These are phyloP conservation scores for Cettia cetti DNA, from an alignment of 2,113 vertebrate species.

Conservation along the genomic window DNA sequence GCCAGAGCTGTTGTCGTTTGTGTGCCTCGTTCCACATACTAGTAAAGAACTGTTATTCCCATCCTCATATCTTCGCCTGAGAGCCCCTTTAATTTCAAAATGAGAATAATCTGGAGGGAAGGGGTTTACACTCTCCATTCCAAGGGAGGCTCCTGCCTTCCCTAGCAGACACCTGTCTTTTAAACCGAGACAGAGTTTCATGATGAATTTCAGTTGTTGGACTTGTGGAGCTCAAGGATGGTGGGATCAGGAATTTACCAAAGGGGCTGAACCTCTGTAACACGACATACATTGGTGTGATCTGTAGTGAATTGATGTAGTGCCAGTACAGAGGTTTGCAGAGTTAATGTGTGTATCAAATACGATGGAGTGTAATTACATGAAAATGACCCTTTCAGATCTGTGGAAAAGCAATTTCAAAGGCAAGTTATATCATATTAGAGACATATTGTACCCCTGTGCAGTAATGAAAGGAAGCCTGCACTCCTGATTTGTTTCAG, in stretches of 20 bases:
- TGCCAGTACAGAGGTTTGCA: background rate
- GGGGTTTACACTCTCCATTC: background rate
- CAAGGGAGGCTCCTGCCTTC: background rate
- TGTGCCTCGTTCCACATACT: background rate
- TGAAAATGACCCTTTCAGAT: background rate
- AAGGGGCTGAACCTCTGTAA: background rate
- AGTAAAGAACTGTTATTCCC: background rate
- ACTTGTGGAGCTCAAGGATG: background rate
- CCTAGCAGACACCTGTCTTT: background rate
- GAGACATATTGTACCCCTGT: background rate
- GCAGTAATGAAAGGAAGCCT: background rate
- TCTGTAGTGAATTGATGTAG: background rate
- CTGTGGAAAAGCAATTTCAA: background rate
- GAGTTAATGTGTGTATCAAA: background rate
- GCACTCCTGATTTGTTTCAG: background rate
- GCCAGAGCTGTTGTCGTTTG: background rate
- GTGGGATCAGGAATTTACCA: fast-evolving
- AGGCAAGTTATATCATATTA: background rate
- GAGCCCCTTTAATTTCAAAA: background rate
- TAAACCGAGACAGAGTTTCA: background rate
- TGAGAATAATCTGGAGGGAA: background rate
- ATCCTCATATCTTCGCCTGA: background rate
- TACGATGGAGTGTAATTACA: background rate
- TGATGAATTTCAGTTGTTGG: background rate
- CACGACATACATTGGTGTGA: background rate